Conservation (phyloP, 2,888 invertebrate species). For the Drosophila vallismaia region DNA sequence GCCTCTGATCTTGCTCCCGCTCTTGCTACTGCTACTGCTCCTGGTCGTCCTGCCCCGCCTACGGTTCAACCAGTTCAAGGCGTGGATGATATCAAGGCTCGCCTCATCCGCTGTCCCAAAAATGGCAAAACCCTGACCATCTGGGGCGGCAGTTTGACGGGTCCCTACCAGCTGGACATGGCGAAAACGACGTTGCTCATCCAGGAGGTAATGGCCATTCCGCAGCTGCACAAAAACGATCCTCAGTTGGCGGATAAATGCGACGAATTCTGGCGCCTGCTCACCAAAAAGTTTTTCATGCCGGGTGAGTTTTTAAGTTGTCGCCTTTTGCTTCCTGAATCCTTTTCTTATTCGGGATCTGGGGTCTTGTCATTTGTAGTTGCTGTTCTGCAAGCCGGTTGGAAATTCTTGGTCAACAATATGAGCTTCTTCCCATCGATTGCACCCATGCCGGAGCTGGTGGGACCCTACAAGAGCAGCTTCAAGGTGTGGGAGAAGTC, state of each 20-base stretch:
- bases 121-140: conserved; percentile 45
- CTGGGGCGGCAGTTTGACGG: conserved; percentile 11
- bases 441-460: conserved; percentile 67
- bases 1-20: too few relatives aligned
- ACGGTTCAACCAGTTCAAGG: too few relatives aligned
- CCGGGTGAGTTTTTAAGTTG: conserved; percentile 55
- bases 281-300: conserved; percentile 57
- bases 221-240: conserved; percentile 61
- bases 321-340: too few relatives aligned
- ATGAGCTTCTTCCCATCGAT: conserved; percentile 68
- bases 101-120: conserved; percentile 31
- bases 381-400: conserved; percentile 59
- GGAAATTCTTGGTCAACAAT: conserved; percentile 67
- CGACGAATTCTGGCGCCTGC: conserved; percentile 56
- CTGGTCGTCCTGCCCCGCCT: too few relatives aligned
- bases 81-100: conserved; percentile 49
- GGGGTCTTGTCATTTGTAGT: neutral
- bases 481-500: conserved; percentile 66
- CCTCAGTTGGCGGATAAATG: conserved; percentile 9
- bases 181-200: conserved; percentile 54
- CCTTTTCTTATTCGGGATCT: neutral
- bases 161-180: conserved; percentile 56
- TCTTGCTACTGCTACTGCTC: neutral
- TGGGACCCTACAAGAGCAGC: conserved; percentile 59
- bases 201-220: conserved; percentile 71